Conservation (phyloP, 2,888 invertebrate species). For the Leptopterna dolabrata region DNA sequence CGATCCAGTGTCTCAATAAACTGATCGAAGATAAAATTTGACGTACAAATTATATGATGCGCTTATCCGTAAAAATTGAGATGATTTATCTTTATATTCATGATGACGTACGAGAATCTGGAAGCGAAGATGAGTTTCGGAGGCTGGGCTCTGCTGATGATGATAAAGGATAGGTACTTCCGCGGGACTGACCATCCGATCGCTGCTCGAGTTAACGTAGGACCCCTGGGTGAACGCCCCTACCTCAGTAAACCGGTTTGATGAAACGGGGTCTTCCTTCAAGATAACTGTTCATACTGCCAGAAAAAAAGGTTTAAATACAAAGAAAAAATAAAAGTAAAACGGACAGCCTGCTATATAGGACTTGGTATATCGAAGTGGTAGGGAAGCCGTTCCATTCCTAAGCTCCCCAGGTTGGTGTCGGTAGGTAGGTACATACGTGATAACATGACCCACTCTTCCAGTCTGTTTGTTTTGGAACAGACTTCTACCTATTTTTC, state of each 20-base stretch:
- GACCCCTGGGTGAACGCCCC: neutral
- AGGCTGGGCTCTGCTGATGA: neutral
- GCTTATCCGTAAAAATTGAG: too few species aligned
- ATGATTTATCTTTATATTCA: too few species aligned
- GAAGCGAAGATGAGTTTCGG: neutral
- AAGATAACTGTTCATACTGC: neutral
- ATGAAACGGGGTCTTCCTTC: slow-evolving; percentile 7
- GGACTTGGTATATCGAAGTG: neutral
- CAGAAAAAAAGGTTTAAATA: slow-evolving; percentile 6
- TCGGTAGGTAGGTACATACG: neutral
- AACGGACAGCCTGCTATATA: neutral
- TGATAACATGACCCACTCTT: neutral
- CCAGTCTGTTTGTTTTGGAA: neutral
- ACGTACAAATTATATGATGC: too few species aligned
- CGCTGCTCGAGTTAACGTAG: neutral
- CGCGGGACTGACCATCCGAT: neutral
- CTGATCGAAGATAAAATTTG: too few species aligned
- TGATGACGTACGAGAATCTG: neutral
- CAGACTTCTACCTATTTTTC: too few species aligned
- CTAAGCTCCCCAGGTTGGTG: neutral
- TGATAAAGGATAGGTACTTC: neutral
- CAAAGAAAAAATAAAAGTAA: neutral
- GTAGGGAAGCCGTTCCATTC: neutral
- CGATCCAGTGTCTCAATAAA: too few species aligned
- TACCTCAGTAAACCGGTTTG: neutral